phyloP scores from a whole-genome alignment of 2,113 vertebrate genomes.

The Pelecanus crispus region DNA sequence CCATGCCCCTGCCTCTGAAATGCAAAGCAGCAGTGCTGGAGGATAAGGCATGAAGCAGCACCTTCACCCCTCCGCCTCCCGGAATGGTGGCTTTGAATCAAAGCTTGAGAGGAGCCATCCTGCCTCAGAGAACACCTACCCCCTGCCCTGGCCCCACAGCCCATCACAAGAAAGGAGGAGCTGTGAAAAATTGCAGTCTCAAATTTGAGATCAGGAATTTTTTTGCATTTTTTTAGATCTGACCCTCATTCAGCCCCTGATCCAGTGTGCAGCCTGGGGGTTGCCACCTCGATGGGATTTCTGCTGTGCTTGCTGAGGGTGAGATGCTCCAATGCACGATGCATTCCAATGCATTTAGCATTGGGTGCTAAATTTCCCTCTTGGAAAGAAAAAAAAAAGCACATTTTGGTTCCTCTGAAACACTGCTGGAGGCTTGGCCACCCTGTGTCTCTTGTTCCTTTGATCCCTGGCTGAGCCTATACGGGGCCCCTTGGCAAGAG shows the following conservation, averaged over 20 bases:
- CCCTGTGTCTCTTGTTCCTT: neutral
- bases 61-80: neutral
- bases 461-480: neutral
- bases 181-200: neutral
- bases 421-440: accelerated
- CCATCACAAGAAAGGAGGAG: neutral
- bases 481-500: neutral
- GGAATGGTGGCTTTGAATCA: neutral
- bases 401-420: neutral
- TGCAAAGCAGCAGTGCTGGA: neutral
- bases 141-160: accelerated
- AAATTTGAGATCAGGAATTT: neutral
- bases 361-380: neutral
- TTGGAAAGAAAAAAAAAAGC: neutral
- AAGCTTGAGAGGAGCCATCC: neutral
- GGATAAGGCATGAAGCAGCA: neutral
- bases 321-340: neutral
- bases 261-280: accelerated
- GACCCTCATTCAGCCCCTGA: accelerated
- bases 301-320: neutral
- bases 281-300: neutral
- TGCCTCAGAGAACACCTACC: neutral
- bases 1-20: neutral
- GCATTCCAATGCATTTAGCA: too few species aligned
- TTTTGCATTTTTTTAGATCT: neutral